phyloP scores from a whole-genome alignment of 2,797 vertebrate genomes.

The Eutrigla gurnardus region DNA sequence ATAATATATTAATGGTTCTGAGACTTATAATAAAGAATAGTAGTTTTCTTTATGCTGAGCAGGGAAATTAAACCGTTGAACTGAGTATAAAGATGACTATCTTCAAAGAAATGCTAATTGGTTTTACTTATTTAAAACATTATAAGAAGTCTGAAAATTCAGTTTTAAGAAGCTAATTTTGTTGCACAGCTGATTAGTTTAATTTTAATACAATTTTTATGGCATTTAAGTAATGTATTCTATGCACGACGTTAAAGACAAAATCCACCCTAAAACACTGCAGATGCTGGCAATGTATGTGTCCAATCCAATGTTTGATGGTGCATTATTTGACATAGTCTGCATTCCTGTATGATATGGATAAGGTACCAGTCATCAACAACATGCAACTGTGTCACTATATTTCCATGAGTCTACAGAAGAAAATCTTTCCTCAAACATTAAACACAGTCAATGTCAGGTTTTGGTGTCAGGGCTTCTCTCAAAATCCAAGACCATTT shows the following conservation, averaged over 20 bases:
- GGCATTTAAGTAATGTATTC: slow-evolving; percentile 16
- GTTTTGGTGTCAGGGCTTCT: neutral
- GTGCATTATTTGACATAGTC: neutral
- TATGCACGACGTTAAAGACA: neutral
- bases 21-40: slow-evolving; percentile 40
- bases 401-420: slow-evolving; percentile 15
- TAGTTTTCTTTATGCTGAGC: slow-evolving; percentile 61
- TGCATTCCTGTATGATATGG: neutral
- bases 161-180: slow-evolving; percentile 48
- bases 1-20: slow-evolving; percentile 51
- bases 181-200: slow-evolving; percentile 43
- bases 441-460: slow-evolving; percentile 2
- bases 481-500: neutral
- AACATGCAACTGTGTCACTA: too few species aligned
- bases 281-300: neutral
- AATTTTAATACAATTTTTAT: slow-evolving; percentile 12
- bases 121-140: slow-evolving; percentile 73
- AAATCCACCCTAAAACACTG: neutral
- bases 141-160: slow-evolving; percentile 62
- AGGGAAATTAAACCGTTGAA: slow-evolving; percentile 49
- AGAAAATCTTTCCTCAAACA: neutral
- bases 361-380: neutral
- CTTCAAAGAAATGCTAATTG: slow-evolving; percentile 75
- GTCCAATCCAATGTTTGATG: neutral
- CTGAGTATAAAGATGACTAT: slow-evolving; percentile 47